Percentiles rank a stretch among this genome's conserved stretches.
phyloP scores from a whole-genome alignment of 2,113 vertebrate species.

The Indicator maculatus region DNA sequence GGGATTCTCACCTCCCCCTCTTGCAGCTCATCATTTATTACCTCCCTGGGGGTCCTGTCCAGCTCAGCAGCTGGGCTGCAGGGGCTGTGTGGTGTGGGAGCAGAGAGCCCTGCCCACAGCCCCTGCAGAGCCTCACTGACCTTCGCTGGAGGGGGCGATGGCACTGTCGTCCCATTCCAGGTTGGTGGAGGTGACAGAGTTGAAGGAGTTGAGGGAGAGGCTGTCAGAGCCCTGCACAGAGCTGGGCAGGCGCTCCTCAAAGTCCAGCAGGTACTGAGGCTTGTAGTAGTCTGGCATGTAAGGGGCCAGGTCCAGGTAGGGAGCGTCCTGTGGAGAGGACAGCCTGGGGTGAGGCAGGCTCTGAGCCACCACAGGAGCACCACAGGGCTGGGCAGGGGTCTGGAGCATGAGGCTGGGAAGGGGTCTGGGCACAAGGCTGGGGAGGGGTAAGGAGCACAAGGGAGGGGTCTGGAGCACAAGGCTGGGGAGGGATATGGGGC shows the following conservation, averaged over 20 bases:
- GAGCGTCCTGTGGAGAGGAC: conserved; percentile 84
- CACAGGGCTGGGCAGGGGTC: too few species aligned
- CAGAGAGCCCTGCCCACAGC: background rate
- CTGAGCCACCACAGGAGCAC: background rate
- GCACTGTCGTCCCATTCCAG: conserved; percentile 98
- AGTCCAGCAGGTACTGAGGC: conserved; percentile 94
- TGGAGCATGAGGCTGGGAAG: too few species aligned
- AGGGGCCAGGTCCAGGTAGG: conserved; percentile 94
- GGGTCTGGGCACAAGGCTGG: too few species aligned
- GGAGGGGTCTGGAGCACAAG: too few species aligned
- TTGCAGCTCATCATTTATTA: background rate
- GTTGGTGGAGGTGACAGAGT: conserved; percentile 95
- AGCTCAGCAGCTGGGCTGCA: background rate
- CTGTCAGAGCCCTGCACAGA: conserved; percentile 87
- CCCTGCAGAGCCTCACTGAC: conserved; percentile 60
- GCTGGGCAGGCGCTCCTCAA: conserved; percentile 93
- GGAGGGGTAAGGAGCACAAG: too few species aligned
- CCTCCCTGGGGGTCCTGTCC: accelerated
- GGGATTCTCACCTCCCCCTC: background rate
- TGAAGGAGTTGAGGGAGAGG: conserved; percentile 95
- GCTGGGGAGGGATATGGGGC: too few species aligned
- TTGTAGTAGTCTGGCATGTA: conserved; percentile 99
- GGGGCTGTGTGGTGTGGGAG: background rate
- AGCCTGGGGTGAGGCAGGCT: background rate
- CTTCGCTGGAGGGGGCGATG: conserved; percentile 98